phyloP scores from a whole-genome alignment of 64 coral and sea anemone genomes.

The Porites lutea region DNA sequence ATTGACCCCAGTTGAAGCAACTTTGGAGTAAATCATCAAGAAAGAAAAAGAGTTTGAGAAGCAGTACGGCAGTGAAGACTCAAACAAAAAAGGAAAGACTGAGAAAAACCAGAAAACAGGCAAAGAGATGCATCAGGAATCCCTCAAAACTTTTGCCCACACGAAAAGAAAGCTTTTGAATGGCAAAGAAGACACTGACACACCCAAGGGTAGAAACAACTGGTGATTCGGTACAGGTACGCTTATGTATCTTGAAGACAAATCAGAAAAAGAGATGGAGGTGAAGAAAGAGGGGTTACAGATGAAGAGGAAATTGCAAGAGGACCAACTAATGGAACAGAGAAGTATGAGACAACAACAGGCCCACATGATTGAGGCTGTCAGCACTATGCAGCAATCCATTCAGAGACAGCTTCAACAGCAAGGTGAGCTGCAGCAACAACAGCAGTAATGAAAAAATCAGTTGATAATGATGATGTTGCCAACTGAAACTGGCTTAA shows the following conservation, averaged over 20 bases:
- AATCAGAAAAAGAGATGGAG: neutral
- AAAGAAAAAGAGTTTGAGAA: neutral
- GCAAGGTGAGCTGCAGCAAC: too few species aligned
- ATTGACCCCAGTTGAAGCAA: too few species aligned
- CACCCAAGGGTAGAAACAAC: neutral
- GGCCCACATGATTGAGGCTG: too few species aligned
- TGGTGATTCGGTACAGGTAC: neutral
- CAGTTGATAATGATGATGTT: too few species aligned
- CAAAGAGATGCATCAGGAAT: constrained; percentile 1
- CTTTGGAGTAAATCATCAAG: constrained; percentile 41
- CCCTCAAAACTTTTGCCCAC: neutral
- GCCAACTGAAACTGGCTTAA: too few species aligned
- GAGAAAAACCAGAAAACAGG: neutral
- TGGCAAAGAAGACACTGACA: neutral
- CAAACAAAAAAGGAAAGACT: too few species aligned
- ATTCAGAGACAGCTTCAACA: too few species aligned
- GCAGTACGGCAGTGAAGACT: constrained; percentile 4
- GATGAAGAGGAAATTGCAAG: neutral
- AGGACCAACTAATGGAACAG: too few species aligned
- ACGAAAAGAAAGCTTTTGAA: constrained; percentile 40
- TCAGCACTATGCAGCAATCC: too few species aligned
- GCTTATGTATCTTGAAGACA: too few species aligned
- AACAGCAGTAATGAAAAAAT: too few species aligned
- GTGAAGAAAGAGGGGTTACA: neutral
- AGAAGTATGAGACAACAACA: too few species aligned